Conservation (phyloP, 2,797 vertebrate genomes). For the Acanthurus lineatus region DNA sequence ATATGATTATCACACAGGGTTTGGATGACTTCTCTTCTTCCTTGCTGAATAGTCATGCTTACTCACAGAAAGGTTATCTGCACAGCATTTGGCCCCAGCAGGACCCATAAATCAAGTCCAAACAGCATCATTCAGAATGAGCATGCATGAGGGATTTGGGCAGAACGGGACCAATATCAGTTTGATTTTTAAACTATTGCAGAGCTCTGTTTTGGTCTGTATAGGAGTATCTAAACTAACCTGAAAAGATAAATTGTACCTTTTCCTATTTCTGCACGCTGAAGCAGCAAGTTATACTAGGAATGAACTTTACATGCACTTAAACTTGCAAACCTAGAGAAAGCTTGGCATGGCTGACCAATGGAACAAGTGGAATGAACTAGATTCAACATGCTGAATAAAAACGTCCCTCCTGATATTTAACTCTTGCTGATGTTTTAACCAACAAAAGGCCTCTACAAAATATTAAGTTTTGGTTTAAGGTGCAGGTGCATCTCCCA, state of each 20-base stretch:
- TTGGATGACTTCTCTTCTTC: slow-evolving; percentile 37
- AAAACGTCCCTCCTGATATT: not conserved
- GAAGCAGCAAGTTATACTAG: not conserved
- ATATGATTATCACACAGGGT: slow-evolving; percentile 57
- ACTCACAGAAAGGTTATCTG: slow-evolving; percentile 46
- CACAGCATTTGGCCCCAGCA: slow-evolving; percentile 35
- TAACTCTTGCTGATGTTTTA: slow-evolving; percentile 5
- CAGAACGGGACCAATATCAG: slow-evolving; percentile 34
- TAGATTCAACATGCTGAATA: not conserved
- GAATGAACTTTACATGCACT: not conserved
- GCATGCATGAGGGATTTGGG: slow-evolving; percentile 44
- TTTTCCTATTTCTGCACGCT: not conserved
- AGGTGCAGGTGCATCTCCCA: slow-evolving; percentile 6
- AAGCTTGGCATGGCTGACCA: not conserved
- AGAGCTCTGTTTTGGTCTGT: not conserved
- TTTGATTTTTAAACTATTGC: slow-evolving; percentile 17
- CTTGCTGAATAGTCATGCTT: slow-evolving; percentile 51
- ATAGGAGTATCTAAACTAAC: not conserved
- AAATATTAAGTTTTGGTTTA: slow-evolving; percentile 12
- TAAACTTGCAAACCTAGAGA: not conserved
- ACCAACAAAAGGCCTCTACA: not conserved
- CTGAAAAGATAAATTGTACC: not conserved
- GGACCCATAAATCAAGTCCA: slow-evolving; percentile 58
- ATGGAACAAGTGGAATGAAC: not conserved
- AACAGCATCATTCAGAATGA: slow-evolving; percentile 23